Conservation (phyloP, 2,113 vertebrate species). For the Octodon degus region DNA sequence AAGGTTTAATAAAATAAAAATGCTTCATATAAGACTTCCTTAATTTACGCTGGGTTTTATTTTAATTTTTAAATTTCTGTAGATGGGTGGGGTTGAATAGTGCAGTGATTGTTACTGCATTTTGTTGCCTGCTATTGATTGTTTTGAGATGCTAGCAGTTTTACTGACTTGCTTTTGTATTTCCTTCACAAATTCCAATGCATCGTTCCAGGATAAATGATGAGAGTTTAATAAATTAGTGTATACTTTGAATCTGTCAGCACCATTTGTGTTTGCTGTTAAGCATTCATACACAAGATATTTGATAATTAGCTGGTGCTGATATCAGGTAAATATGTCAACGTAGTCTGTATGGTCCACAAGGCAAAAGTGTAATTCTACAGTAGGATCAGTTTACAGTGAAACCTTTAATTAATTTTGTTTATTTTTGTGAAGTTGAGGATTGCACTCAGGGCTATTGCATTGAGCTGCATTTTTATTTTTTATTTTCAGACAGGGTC, state of each 20-base stretch:
- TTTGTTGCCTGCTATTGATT: not conserved
- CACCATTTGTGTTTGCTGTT: not conserved
- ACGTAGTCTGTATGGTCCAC: not conserved
- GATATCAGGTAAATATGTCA: not conserved
- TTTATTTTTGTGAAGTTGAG: not conserved
- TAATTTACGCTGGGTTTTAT: not conserved
- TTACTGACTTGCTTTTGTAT: not conserved
- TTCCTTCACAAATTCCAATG: not conserved
- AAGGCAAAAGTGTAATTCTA: not conserved
- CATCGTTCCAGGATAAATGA: not conserved
- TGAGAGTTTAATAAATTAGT: not conserved
- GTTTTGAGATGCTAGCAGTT: not conserved
- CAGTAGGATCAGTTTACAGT: not conserved
- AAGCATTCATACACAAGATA: slow-evolving; percentile 4
- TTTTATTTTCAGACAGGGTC: not conserved
- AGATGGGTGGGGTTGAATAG: not conserved
- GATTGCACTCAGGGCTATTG: not conserved
- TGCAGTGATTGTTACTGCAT: not conserved
- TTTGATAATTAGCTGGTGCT: not conserved
- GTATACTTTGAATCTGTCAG: not conserved
- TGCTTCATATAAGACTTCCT: not conserved
- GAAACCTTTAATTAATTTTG: slow-evolving; percentile 2
- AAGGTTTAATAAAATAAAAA: slow-evolving; percentile 42
- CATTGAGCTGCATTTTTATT: not conserved
- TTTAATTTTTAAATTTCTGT: not conserved